Base-by-base conservation (phyloP, 2,113 vertebrate genomes). In the Eubucco bourcierii region DNA sequence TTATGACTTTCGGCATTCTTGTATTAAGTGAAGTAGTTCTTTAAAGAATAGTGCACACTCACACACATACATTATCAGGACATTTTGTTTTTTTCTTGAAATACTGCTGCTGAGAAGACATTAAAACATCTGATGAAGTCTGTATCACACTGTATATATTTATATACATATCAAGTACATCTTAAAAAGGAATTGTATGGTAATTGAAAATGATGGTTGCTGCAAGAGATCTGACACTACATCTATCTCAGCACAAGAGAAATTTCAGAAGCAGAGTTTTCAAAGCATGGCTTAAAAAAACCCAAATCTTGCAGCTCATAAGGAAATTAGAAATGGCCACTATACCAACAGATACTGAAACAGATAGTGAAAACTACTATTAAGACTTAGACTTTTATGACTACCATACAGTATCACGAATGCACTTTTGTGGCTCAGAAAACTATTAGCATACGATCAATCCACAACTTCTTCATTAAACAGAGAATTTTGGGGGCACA, bases 51-150 rank as follows among this genome's bases (percentile, higher is more conserved):
- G 71, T 66, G 65, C 16, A 55, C 4, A 18, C 12, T 44, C 3
- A 80, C 15, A 44, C 50, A 90, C 61, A 67, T 55, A 86, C 72
- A 46, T 65, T 72, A 66, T n/a, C 94, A 95, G 37, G 28, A 76
- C 70, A 20, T 80, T 59, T 61, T 76, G 16, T 27, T 77, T 95
- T 41, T 47, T 75, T 64, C 95, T 94, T 87, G 60, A 94, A 75
- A 60, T 71, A 90, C 12, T 78, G 52, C 17, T 68, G 21, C 34
- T 73, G 67, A 33, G 52, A 88, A 79, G 87, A 88, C 58, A 79
- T 10, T 20, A 88, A 97, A 84, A 95, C 19, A n/a, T 77, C 28
- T 70, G 81, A 91, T 59, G 58, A 93, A 94, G 81, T 17, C 27
- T 68, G 15, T 92, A 52, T 47, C 29, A 10, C 81, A 84, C 50